Base-by-base conservation (phyloP, 2,113 vertebrate species). In the Oceanodroma tethys region DNA sequence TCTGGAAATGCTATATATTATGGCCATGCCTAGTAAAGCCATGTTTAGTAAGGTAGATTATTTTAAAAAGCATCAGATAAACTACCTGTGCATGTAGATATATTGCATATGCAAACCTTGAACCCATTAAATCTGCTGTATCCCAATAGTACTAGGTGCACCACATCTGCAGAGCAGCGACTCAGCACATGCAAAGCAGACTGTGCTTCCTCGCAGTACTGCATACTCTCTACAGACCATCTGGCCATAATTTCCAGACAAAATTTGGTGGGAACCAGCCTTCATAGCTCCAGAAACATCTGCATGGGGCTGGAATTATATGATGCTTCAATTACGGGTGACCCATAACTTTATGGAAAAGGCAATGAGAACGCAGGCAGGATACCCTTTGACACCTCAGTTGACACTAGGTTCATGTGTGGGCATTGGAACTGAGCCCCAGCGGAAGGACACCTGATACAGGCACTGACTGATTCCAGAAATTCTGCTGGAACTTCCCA, bases 341-440 rank as follows among this genome's bases (percentile, higher is more conserved):
- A 43, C 19, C 4, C 8, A 45, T 6, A 20, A 22, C 42, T 16
- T 23, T 9, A 29, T 13, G 23, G 34, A 47, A 45, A 43, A 34
- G 22, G 14, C 3, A 16, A 5, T 13, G 43, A 76, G 43, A 38
- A 58, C 29, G 23, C 2, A 6, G 9, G 13, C 34, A 47, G 40
- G 40, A 48, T 43, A 26, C 4, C 12, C 8, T 30, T 27, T 19
- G 48, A 23, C 34, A 20, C 45, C 15, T 66, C 34, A 8, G 29
- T 2, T 13, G 42, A 38, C 12, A 9, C 22, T 25, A 8, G 5
- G 19, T 25, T 70, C 34, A 15, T 9, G 36, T 13, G 2, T 16
- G 0, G 0, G 18, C 11, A 11, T 21, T 6, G 0, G 3, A 34
- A 13, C n/a, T 7, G 27, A 62, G 36, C 26, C 8, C 7, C 6